Evolutionary conservation across 2,113 vertebrate genomes (phyloP), one percentile per base, ranked within the genome.

Genomic region (Arenaria interpres): DNA sequence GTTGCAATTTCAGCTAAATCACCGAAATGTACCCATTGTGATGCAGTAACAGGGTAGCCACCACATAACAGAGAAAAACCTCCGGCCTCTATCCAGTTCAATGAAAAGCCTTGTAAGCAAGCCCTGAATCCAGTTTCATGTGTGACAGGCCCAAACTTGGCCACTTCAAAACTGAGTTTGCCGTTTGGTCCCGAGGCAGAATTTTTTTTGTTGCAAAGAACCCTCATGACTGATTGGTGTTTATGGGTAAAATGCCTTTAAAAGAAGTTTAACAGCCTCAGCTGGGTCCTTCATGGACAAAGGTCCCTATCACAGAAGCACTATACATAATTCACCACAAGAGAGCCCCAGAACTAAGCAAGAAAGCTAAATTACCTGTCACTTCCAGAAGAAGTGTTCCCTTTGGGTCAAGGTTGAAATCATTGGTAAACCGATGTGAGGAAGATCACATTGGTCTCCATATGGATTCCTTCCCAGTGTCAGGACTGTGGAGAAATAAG

Each of bases 281-380:
- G 86, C 94, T 97, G 69, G 50, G 72, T 96, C 82, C 93, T 98
- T 97, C 56, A 92, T 62, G 96, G 97, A 92, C 97, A 97, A 96
- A 97, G 96, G 95, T 97, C 97, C 82, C 50, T 88, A 96, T 96
- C 96, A 96, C 59, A 93, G 96, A 95, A 97, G 97, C 96, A 96
- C 95, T 97, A 98, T 98, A 97, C 98, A 98, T 98, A 98, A 98
- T 98, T 98, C 98, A 98, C 98, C 97, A 97, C 96, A 97, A 94
- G 97, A 97, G 98, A 98, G 97, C 97, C 97, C 97, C 97, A 97
- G 97, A 97, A 97, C 97, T 98, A 97, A 97, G 97, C 92, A 75
- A 96, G 97, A 97, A 97, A 97, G 96, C 97, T 97, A 97, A 98
- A 98, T 98, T 98, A 97, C 97, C 98, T 98, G 98, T 98, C 98